Percentiles rank a stretch among this genome's conserved stretches.
These are phyloP conservation scores for Frankliniella intonsa DNA, from an alignment of 2,888 invertebrate species.

Conservation along the genomic window DNA sequence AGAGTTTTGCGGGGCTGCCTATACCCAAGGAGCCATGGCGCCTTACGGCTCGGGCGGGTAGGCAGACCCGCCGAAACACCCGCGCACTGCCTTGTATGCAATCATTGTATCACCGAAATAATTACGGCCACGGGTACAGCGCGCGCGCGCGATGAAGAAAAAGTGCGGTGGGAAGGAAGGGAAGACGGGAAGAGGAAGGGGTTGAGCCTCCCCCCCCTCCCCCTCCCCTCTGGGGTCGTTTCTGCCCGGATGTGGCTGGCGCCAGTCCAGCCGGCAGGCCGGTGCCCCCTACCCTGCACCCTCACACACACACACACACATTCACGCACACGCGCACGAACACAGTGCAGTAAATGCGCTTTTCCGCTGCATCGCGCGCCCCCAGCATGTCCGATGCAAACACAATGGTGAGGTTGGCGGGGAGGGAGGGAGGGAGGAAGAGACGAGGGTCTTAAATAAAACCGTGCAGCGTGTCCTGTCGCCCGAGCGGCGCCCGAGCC, in stretches of 20 bases:
- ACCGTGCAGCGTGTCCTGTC: no score
- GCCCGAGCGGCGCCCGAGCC: no score
- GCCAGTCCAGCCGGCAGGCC: not conserved
- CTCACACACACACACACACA: not conserved
- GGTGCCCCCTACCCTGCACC: not conserved
- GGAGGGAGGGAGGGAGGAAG: no score
- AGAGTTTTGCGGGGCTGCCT: no score
- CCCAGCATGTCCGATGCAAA: not conserved
- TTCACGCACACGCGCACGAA: not conserved
- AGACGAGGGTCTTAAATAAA: no score
- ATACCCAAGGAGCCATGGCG: no score
- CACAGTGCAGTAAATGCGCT: not conserved
- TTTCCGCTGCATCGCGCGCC: not conserved
- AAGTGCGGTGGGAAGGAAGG: not conserved
- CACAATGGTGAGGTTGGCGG: no score
- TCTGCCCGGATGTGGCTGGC: conserved; percentile 11
- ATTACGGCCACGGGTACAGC: no score
- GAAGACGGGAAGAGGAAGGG: not conserved
- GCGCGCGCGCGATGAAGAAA: not conserved
- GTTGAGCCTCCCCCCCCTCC: not conserved
- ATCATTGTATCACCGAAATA: no score
- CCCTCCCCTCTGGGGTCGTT: not conserved
- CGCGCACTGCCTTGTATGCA: no score
- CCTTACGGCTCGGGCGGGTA: no score
- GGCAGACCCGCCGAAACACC: no score